Base-by-base conservation (phyloP, 2,888 invertebrate species). In the Drosophila anceps region DNA sequence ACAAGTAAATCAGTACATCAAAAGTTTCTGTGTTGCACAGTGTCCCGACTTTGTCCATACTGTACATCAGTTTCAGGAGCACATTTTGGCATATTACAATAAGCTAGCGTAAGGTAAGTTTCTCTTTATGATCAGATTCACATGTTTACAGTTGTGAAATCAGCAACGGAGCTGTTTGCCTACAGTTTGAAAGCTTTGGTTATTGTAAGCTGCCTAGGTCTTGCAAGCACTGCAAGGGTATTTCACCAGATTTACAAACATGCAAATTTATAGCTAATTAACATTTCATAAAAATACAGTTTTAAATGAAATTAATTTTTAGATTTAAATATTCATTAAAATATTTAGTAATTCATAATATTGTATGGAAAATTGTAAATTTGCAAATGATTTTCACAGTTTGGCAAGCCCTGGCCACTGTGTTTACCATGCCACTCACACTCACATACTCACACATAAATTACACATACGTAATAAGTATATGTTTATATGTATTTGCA, bases 401-500 rank as follows among this genome's bases (percentile, higher is more conserved):
- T 55, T 33, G 24, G 10, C 58, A 31, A 31, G 37, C 29, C 31
- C 31, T 50, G 50, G 18, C 12, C 24, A 53, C 33, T 33, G 20
- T 33, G 41, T 53, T 58, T 58, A 44, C 43, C 15, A n/a, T 13
- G 3, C 29, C 15, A 24, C 13, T 18, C 20, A 35, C 53, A 15
- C 51, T 12, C 31, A 31, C 29, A 37, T 10, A 18, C n/a, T 15
- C 29, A 18, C 31, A 31, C 35, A 27, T 15, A n/a, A 39, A 15
- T 53, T 46, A 37, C 43, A 29, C 35, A 51, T 18, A 54, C 43
- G 33, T 39, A 31, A 39, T 27, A 46, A 31, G 33, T 51, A 41
- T 53, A 57, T 51, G 18, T 20, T 59, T 59, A 48, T 59, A 48
- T 50, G 55, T 59, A 55, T 62, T 71, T 62, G 31, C 33, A 60